Evolutionary conservation across 2,797 vertebrate genomes (phyloP).

Genomic region (Benthosema pterotum): DNA sequence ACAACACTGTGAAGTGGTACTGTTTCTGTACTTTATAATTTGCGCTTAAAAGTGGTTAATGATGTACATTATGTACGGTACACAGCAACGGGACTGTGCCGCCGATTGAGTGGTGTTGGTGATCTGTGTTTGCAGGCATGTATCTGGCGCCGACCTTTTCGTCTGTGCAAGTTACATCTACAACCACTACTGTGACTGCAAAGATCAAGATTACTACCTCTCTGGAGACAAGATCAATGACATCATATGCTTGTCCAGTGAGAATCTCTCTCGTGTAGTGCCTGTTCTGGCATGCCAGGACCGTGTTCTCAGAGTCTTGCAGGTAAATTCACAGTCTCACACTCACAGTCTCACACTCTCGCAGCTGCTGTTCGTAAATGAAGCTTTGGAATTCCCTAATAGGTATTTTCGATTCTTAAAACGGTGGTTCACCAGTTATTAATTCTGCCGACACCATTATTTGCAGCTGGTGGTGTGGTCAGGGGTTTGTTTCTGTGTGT

Average conservation of each 20-base stretch:
- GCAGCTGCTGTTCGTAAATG: no score
- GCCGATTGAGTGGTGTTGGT: background rate
- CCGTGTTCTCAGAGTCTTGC: constrained; percentile 90
- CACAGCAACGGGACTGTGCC: background rate
- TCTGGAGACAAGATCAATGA: constrained; percentile 98
- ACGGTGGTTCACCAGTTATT: no score
- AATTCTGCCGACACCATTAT: no score
- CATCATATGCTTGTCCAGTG: constrained; percentile 88
- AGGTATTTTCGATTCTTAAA: no score
- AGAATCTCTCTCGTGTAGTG: constrained; percentile 76
- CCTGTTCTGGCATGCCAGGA: constrained; percentile 95
- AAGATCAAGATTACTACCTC: constrained; percentile 95
- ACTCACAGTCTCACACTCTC: no score
- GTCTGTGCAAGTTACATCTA: constrained; percentile 97
- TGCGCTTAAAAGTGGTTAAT: no score
- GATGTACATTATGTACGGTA: no score
- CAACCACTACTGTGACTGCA: constrained; percentile 98
- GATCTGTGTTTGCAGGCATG: constrained; percentile 79
- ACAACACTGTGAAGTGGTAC: no score
- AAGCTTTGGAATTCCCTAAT: no score
- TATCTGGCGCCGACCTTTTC: constrained; percentile 94
- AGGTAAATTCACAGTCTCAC: constrained; percentile 81
- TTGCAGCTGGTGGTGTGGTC: no score
- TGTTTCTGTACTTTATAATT: no score
- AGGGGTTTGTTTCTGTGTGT: no score